phyloP scores from a whole-genome alignment of 2,888 invertebrate species.

The Sphaeridia pumilis region DNA sequence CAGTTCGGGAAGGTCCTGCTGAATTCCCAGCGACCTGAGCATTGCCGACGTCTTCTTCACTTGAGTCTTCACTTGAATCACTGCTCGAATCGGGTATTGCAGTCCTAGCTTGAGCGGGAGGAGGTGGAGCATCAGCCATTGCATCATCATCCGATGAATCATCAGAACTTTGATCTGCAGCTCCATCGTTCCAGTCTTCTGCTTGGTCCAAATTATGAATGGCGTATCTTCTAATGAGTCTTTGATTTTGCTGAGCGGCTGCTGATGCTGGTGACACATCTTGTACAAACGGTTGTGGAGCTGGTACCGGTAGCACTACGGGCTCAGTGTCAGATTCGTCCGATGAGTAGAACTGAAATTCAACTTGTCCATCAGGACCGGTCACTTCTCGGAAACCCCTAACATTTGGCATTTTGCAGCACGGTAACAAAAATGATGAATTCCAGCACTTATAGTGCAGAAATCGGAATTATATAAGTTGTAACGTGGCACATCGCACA shows the following conservation, averaged over 20 bases:
- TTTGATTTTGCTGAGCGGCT: slow-evolving; percentile 3
- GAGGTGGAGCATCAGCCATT: neutral
- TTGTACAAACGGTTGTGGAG: too few relatives aligned
- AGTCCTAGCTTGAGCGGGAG: neutral
- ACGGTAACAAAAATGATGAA: too few relatives aligned
- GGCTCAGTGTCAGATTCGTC: neutral
- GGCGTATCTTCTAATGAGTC: slow-evolving; percentile 13
- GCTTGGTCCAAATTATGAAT: slow-evolving; percentile 11
- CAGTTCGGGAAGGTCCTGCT: neutral
- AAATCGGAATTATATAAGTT: too few relatives aligned
- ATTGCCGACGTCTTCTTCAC: neutral
- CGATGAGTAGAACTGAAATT: slow-evolving; percentile 20
- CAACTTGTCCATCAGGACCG: slow-evolving; percentile 20
- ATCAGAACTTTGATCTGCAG: too few relatives aligned
- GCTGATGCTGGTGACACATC: slow-evolving; percentile 2
- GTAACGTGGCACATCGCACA: too few relatives aligned
- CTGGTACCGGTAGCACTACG: too few relatives aligned
- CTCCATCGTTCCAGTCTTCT: slow-evolving; percentile 4
- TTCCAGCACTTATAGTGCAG: too few relatives aligned
- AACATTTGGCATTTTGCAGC: slow-evolving; percentile 12
- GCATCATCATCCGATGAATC: neutral
- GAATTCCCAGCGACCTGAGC: neutral
- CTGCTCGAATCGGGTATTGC: neutral
- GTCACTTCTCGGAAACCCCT: slow-evolving; percentile 20
- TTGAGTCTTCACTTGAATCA: neutral